Conservation (phyloP, 2,113 vertebrate species). For the Muscicapa adusta region DNA sequence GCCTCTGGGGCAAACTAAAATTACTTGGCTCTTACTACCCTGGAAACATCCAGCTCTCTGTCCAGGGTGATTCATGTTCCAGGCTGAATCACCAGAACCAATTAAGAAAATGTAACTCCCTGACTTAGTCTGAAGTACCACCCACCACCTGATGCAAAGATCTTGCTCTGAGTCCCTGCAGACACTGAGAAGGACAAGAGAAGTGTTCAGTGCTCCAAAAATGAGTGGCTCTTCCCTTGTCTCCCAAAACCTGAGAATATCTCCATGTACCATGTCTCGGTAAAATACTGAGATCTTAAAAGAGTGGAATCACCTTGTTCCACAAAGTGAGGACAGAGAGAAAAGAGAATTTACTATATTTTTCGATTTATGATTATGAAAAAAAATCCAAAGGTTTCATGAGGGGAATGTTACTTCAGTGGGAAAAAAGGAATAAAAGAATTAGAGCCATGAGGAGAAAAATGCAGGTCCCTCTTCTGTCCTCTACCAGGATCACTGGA, state of each 20-base stretch:
- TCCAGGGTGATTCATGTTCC: background rate
- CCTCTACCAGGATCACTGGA: background rate
- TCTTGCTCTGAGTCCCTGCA: background rate
- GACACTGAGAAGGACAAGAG: background rate
- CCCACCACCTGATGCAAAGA: background rate
- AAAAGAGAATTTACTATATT: background rate
- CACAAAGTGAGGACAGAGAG: rapidly evolving
- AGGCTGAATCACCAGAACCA: background rate
- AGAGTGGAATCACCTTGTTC: background rate
- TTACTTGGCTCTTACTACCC: background rate
- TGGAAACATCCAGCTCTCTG: background rate
- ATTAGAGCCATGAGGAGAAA: background rate
- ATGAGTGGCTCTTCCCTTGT: background rate
- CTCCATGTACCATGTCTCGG: too few species aligned
- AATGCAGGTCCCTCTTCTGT: background rate
- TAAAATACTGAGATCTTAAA: background rate
- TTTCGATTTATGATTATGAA: background rate
- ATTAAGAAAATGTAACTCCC: background rate
- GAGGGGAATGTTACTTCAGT: background rate
- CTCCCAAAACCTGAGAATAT: background rate
- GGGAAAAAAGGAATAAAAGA: background rate
- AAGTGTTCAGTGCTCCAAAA: background rate
- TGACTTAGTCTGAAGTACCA: background rate
- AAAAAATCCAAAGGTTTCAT: background rate
- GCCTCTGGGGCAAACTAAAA: slow-evolving; percentile 1